A percentile compares a stretch with the other conserved stretches of the same genome.
phyloP scores from a whole-genome alignment of 92 coral and sea anemone species.

The Porites rus region DNA sequence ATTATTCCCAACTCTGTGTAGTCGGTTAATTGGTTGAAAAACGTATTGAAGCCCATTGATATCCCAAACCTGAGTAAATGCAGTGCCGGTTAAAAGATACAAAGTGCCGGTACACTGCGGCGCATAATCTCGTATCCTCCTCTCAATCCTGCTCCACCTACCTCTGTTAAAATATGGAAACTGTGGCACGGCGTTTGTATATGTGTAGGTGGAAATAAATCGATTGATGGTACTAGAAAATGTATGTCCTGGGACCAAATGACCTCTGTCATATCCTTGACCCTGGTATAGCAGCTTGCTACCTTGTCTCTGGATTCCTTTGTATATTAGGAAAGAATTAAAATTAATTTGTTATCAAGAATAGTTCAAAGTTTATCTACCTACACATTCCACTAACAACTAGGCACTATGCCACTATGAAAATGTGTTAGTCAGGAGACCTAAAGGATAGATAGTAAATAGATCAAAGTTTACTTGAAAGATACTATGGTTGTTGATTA shows the following conservation, averaged over 20 bases:
- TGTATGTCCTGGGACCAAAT: conserved; percentile 7
- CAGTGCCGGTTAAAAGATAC: conserved; percentile 13
- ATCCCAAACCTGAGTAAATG: background rate
- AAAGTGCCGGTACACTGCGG: background rate
- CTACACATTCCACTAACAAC: no score
- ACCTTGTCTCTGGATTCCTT: background rate
- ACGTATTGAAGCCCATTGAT: no score
- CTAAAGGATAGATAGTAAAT: no score
- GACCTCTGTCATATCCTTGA: background rate
- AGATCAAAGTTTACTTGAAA: no score
- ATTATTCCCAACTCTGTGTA: no score
- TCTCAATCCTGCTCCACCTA: background rate
- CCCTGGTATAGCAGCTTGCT: background rate
- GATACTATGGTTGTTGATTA: no score
- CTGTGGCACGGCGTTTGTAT: conserved; percentile 35
- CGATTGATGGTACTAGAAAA: background rate
- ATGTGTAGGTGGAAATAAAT: background rate
- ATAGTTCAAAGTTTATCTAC: no score
- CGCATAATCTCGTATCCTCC: background rate
- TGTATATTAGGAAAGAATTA: background rate
- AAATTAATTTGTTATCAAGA: no score
- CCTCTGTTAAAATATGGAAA: background rate
- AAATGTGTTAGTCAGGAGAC: no score
- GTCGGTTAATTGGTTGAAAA: no score
- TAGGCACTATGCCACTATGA: no score